Evolutionary conservation across 2,888 invertebrate species (phyloP).

Genomic region (Caenorhabditis doughertyi): DNA sequence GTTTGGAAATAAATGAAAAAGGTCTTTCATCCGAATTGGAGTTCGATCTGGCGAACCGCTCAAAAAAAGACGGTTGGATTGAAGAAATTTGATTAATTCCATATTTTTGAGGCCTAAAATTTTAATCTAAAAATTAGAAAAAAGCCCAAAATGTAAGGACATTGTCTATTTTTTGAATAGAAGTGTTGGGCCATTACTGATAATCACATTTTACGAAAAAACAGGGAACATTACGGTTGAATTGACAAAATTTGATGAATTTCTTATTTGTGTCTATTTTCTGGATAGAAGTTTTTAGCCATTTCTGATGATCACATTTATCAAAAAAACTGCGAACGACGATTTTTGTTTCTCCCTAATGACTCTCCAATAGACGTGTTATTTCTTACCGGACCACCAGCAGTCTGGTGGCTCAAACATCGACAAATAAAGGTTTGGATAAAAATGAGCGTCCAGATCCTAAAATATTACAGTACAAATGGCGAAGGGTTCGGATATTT

Average conservation of each 20-base stretch:
- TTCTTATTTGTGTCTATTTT: constrained; percentile 23
- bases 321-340: background rate
- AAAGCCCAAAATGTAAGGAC: background rate
- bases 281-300: too few species aligned
- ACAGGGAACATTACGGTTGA: constrained; percentile 12
- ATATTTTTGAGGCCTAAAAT: background rate
- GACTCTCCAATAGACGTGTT: background rate
- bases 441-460: background rate
- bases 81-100: too few species aligned
- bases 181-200: too few species aligned
- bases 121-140: background rate
- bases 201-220: background rate
- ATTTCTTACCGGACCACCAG: background rate
- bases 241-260: constrained; percentile 11
- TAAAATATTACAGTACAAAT: too few species aligned
- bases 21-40: too few species aligned
- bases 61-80: too few species aligned
- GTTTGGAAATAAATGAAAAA: too few species aligned
- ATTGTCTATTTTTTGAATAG: background rate
- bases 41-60: too few species aligned
- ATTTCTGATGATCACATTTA: too few species aligned
- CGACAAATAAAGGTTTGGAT: background rate
- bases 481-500: too few species aligned
- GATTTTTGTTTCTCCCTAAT: constrained; percentile 1
- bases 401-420: constrained; percentile 8